Conservation (phyloP, 2,888 invertebrate species). For the Cantharis lateralis region DNA sequence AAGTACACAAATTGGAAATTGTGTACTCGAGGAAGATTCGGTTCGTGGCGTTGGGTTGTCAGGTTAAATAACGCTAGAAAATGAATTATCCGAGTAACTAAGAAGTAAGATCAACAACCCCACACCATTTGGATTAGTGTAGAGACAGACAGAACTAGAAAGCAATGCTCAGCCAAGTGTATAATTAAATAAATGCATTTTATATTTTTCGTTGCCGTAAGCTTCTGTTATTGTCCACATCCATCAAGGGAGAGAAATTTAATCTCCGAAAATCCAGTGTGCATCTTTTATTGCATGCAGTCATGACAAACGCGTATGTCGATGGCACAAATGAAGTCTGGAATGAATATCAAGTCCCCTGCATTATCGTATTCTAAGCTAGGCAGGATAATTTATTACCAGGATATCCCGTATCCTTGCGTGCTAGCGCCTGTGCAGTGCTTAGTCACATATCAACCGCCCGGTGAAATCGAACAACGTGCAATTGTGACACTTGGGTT, state of each 20-base stretch:
- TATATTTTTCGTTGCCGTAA: conserved; percentile 31
- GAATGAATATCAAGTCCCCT: conserved; percentile 39
- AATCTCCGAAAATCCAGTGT: conserved; percentile 43
- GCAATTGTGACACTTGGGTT: conserved; percentile 25
- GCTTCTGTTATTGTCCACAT: conserved; percentile 31
- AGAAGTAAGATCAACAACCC: neutral
- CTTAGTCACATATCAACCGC: conserved; percentile 42
- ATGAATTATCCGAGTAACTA: neutral
- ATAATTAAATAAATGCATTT: conserved; percentile 41
- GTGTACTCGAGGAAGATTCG: neutral
- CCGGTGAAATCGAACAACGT: conserved; percentile 32
- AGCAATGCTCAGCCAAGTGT: conserved; percentile 25
- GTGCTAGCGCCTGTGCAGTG: conserved; percentile 48
- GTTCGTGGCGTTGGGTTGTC: conserved; percentile 1
- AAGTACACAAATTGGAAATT: conserved; percentile 12
- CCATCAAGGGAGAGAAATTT: conserved; percentile 38
- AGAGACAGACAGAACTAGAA: neutral
- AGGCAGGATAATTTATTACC: conserved; percentile 51
- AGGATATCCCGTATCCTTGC: conserved; percentile 53
- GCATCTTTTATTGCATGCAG: conserved; percentile 47
- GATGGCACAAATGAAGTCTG: conserved; percentile 49
- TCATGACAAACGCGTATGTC: conserved; percentile 51
- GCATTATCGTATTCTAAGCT: conserved; percentile 31
- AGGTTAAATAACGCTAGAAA: conserved; percentile 7
- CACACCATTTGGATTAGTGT: neutral